Conservation (phyloP, 2,113 vertebrate genomes). For the Clarias gariepinus region DNA sequence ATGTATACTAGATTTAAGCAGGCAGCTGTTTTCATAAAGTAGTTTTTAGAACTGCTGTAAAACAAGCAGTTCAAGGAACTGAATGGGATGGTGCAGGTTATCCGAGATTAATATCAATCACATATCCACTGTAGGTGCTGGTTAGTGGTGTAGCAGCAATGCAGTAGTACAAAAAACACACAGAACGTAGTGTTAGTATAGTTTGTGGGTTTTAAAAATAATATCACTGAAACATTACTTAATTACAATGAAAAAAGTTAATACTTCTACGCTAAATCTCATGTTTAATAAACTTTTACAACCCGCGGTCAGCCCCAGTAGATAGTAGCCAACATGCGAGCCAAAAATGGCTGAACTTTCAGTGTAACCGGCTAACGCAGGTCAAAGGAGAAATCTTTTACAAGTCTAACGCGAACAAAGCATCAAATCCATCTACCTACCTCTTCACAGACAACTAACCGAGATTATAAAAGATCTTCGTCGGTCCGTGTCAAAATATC, state of each 20-base stretch:
- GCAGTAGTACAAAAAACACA: not conserved
- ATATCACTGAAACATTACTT: too few species aligned
- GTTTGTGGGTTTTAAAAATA: not conserved
- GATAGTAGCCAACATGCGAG: not conserved
- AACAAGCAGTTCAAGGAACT: not conserved
- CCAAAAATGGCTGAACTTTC: slow-evolving; percentile 24
- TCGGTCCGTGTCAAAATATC: not conserved
- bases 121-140: not conserved
- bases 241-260: not conserved
- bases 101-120: not conserved
- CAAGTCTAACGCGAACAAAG: not conserved
- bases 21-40: not conserved
- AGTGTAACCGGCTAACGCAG: not conserved
- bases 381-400: not conserved
- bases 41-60: not conserved
- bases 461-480: not conserved
- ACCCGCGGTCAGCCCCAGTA: not conserved
- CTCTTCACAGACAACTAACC: not conserved
- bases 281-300: not conserved
- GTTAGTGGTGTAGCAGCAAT: not conserved
- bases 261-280: not conserved
- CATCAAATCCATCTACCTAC: not conserved
- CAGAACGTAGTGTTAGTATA: not conserved
- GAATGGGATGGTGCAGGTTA: not conserved
- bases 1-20: not conserved